Conservation (phyloP, 2,888 invertebrate species). For the Luperina nickerlii region DNA sequence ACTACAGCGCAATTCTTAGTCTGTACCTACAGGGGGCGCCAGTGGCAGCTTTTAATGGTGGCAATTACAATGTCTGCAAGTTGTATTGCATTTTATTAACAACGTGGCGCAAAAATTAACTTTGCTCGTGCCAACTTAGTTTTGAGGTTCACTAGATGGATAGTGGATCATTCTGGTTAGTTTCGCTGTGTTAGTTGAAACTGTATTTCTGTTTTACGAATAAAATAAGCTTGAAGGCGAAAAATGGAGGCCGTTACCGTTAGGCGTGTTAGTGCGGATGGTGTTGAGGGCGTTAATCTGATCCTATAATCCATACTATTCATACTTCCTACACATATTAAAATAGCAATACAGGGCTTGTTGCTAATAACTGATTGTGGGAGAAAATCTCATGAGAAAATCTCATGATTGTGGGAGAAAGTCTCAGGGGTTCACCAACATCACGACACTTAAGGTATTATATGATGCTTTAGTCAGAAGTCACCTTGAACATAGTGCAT, state of each 20-base stretch:
- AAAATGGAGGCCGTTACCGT: background rate
- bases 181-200: background rate
- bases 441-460: no score
- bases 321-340: no score
- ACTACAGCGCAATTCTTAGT: slow-evolving; percentile 51
- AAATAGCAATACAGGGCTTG: no score
- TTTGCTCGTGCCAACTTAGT: slow-evolving; percentile 41
- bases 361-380: no score
- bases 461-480: no score
- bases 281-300: no score
- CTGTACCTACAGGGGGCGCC: slow-evolving; percentile 51
- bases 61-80: slow-evolving; percentile 66
- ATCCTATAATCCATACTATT: no score
- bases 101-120: slow-evolving; percentile 61
- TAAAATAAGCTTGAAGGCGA: background rate
- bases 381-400: no score
- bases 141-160: slow-evolving; percentile 26
- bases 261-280: background rate
- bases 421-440: no score
- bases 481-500: no score
- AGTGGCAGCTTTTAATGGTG: slow-evolving; percentile 59
- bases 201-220: background rate
- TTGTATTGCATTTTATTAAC: slow-evolving; percentile 63
- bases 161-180: slow-evolving; percentile 24
- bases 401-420: no score